These are phyloP conservation scores for Microplitis mediator DNA, from an alignment of 1,140 invertebrate species.

Conservation along the genomic window DNA sequence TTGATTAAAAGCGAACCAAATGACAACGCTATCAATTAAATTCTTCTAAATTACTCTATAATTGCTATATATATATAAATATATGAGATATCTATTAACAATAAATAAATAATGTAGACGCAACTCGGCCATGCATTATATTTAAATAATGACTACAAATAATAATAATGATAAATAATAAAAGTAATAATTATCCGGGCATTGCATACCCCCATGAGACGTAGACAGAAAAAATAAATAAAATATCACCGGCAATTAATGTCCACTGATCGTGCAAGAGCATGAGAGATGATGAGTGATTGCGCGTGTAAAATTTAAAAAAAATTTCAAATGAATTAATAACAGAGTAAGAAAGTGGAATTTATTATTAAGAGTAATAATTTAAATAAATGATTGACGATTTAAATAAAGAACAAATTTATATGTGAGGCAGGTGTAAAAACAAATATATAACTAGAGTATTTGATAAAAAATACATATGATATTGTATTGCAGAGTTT, in stretches of 20 bases:
- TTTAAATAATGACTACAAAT: background rate
- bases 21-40: slow-evolving; percentile 35
- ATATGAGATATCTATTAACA: background rate
- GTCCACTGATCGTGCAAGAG: slow-evolving; percentile 28
- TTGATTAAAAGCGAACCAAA: slow-evolving; percentile 37
- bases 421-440: no score
- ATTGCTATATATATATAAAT: slow-evolving; percentile 14
- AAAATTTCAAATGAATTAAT: background rate
- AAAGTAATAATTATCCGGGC: background rate
- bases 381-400: background rate
- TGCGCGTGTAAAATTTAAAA: slow-evolving; percentile 5
- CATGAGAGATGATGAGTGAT: slow-evolving; percentile 20
- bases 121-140: slow-evolving; percentile 19
- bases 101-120: slow-evolving; percentile 16
- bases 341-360: slow-evolving; percentile 33
- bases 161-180: background rate
- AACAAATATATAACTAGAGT: no score
- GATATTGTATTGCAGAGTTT: no score
- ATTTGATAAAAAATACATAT: no score
- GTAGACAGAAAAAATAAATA: background rate
- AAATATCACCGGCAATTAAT: background rate
- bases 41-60: slow-evolving; percentile 18
- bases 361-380: background rate
- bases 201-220: background rate
- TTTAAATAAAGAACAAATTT: background rate